Evolutionary conservation across 2,797 vertebrate genomes (phyloP).

Genomic region (Okamejei kenojei): DNA sequence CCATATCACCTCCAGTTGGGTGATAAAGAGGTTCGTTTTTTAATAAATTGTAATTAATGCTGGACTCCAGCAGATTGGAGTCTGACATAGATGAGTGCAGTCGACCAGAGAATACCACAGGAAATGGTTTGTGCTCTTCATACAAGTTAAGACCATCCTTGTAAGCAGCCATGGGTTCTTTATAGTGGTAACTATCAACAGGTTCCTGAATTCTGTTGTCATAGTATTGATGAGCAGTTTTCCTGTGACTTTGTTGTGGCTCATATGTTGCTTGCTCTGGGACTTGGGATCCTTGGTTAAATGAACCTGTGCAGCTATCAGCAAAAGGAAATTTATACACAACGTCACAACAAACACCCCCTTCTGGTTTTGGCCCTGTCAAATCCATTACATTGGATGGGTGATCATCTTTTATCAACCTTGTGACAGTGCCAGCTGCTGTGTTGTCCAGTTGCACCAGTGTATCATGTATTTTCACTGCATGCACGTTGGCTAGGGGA

Average conservation of each 20-base stretch:
- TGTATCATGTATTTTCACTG: slow-evolving; percentile 84
- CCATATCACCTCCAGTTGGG: slow-evolving; percentile 62
- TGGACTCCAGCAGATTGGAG: slow-evolving; percentile 78
- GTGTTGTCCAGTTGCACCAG: slow-evolving; percentile 86
- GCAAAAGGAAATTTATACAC: slow-evolving; percentile 96
- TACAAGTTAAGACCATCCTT: slow-evolving; percentile 45
- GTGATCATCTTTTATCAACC: slow-evolving; percentile 77
- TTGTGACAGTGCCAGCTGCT: slow-evolving; percentile 70
- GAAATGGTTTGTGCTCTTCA: slow-evolving; percentile 70
- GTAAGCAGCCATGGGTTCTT: slow-evolving; percentile 58
- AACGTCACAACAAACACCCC: slow-evolving; percentile 89
- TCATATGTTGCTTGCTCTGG: slow-evolving; percentile 69
- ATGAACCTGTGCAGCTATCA: slow-evolving; percentile 77
- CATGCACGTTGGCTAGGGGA: slow-evolving; percentile 65
- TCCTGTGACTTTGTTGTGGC: slow-evolving; percentile 51
- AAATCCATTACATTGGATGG: slow-evolving; percentile 80
- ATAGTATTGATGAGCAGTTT: slow-evolving; percentile 59
- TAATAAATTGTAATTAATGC: slow-evolving; percentile 71
- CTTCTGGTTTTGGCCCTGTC: slow-evolving; percentile 83
- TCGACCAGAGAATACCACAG: slow-evolving; percentile 62
- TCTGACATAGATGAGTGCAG: slow-evolving; percentile 93
- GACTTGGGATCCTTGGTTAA: slow-evolving; percentile 70
- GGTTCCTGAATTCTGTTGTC: slow-evolving; percentile 65
- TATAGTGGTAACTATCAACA: slow-evolving; percentile 67
- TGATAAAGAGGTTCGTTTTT: slow-evolving; percentile 72